Base-by-base conservation (phyloP, 30 jellyfish, hydroid and myxozoan species). In the Hydractinia symbiolongicarpus region DNA sequence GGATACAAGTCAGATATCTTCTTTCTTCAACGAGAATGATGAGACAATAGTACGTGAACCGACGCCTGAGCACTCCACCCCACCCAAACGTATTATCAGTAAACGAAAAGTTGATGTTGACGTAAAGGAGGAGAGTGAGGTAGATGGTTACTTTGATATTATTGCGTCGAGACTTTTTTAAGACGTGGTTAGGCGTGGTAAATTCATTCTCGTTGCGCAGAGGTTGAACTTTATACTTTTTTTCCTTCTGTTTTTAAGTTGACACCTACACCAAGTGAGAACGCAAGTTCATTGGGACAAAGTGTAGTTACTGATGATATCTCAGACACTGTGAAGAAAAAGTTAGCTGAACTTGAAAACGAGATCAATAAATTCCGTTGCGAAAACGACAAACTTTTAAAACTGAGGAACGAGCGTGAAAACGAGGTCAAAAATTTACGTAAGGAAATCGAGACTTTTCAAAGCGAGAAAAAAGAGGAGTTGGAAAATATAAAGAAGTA, bases 341-440 rank as follows among this genome's bases (percentile, higher is more conserved):
- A 93, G 76, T 90, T 93, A 8, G 55, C 87, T 5, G 95, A 88
- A 71, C 84, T 93, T 15, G 95, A 87, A 17, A 66, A 50, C 57
- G 98, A 93, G 70, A 93, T 93, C 50, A 51, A 85, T 19, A 89
- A 83, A 19, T 93, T 93, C 70, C 76, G 93, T 73, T 68, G 53
- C 8, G 98, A 93, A 67, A 93, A 86, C 52, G 62, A 86, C 5
- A 77, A 68, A 15, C 81, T 93, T 40, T 86, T 77, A 55, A 84
- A 72, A 54, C 72, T 93, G 9, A 88, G 94, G 40, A 50, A 73
- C 8, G 94, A 93, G 49, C 79, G 92, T 54, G 96, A 93, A 69
- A 77, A 61, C 83, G 87, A 79, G 72, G 72, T 79, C 55, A 61
- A 50, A 13, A 90, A 55, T 52, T 73, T 90, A 56, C 95, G 82